Base-by-base conservation (phyloP, 2,113 vertebrate genomes). In the Lagopus leucura region DNA sequence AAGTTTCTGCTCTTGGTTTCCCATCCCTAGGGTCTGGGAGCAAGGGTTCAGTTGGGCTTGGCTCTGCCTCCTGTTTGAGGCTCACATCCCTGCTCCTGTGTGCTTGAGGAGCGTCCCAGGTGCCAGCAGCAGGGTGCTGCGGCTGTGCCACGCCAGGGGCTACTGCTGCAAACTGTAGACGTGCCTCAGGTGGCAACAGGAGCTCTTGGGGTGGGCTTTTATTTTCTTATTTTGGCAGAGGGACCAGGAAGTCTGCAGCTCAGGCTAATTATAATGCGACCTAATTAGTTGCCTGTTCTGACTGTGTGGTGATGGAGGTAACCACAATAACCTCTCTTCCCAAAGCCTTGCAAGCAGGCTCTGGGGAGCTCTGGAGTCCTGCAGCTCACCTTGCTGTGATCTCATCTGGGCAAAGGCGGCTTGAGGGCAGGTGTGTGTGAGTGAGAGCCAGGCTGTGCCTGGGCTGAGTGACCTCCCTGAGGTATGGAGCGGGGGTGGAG, bases 221-320 rank as follows among this genome's bases (percentile, higher is more conserved):
- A 27, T 60, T 40, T 72, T 24, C 32, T 88, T 93, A 42, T n/a
- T 48, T 34, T 70, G 88, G 65, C 48, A 58, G 43, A 77, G 47
- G 75, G 71, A 54, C 57, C 54, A 61, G 76, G 34, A 90, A 93
- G 73, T 78, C 76, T 93, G 65, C 30, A 69, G 73, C 36, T 96
- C 40, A 72, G 79, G 54, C 80, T 94, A 95, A 93, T 95, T 95
- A 91, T 91, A 91, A 74, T 69, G 52, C 81, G 86, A 88, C 96
- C 96, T 90, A 95, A 92, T 97, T 97, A 95, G 73, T 40, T 95
- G 32, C 48, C 30, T 90, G 15, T 94, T 95, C 76, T 86, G 45
- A 75, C 61, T 54, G 57, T 72, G 7, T 42, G 85, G 65, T 57
- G 61, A 80, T 77, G 48, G 19, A 58, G 19, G 25, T 80, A 90